These are phyloP conservation scores for Ochotona princeps DNA, from an alignment of 2,113 vertebrate species.

Conservation along the genomic window DNA sequence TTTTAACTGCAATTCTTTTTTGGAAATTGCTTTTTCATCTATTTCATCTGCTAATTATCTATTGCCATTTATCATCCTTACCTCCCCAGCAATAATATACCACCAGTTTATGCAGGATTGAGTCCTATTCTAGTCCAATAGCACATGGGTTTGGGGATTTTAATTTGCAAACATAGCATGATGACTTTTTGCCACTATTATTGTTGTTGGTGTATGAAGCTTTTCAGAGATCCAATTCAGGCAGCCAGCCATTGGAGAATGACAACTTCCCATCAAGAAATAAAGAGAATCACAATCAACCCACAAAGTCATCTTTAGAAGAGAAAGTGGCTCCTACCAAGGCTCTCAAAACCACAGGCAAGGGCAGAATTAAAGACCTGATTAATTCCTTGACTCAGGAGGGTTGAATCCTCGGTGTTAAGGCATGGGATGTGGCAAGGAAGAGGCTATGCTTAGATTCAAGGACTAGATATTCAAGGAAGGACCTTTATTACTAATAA, in stretches of 20 bases:
- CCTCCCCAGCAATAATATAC: neutral
- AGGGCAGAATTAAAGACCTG: constrained; percentile 36
- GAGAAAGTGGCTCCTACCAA: constrained; percentile 39
- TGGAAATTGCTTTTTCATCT: neutral
- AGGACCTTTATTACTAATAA: neutral
- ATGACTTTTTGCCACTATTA: constrained; percentile 12
- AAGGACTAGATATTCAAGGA: neutral
- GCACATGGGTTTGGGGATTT: constrained; percentile 20
- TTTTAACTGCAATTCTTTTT: neutral
- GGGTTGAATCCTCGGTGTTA: neutral
- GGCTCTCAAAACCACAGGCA: constrained; percentile 62
- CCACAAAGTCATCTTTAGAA: constrained; percentile 62
- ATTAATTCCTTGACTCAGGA: neutral
- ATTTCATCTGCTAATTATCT: too few relatives aligned
- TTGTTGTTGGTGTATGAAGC: constrained; percentile 62
- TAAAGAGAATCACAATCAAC: constrained; percentile 48
- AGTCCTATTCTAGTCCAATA: neutral
- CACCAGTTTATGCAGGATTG: neutral
- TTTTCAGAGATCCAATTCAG: constrained; percentile 61
- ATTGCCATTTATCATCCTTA: neutral
- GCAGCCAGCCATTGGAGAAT: constrained; percentile 28
- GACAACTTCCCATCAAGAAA: constrained; percentile 42
- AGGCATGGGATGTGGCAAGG: neutral
- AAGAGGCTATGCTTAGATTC: neutral
- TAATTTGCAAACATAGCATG: constrained; percentile 25